phyloP scores from a whole-genome alignment of 2,888 invertebrate genomes.

The Meta bourneti region DNA sequence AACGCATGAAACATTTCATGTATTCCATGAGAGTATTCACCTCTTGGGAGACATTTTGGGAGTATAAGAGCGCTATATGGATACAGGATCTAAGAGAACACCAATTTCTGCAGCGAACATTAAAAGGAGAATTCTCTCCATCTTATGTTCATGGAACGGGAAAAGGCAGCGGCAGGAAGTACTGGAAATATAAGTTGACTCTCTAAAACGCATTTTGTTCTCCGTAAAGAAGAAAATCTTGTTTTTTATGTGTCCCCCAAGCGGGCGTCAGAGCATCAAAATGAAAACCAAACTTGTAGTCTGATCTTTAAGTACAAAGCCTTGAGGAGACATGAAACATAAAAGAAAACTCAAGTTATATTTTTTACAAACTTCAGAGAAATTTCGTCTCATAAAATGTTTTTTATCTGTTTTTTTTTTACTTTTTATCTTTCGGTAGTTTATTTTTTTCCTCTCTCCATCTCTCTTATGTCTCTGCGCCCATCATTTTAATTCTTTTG shows the following conservation, averaged over 20 bases:
- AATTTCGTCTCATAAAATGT: constrained; percentile 35
- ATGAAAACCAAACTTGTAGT: constrained; percentile 59
- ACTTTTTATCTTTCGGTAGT: background rate
- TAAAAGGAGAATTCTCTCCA: constrained; percentile 24
- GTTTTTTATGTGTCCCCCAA: constrained; percentile 47
- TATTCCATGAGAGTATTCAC: background rate
- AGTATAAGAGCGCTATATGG: background rate
- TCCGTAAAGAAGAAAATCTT: constrained; percentile 7
- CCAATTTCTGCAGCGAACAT: constrained; percentile 31
- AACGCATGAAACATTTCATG: constrained; percentile 17
- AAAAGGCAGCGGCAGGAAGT: background rate
- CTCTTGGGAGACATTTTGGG: constrained; percentile 25
- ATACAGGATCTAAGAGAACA: background rate
- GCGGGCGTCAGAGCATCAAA: constrained; percentile 50
- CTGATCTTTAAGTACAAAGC: constrained; percentile 54
- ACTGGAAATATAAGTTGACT: constrained; percentile 48
- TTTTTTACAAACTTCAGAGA: constrained; percentile 41
- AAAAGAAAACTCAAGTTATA: constrained; percentile 38
- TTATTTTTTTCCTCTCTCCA: constrained; percentile 4
- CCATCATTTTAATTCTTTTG: constrained; percentile 39
- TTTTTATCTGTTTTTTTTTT: constrained; percentile 13
- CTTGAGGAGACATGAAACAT: constrained; percentile 51
- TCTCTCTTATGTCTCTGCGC: constrained; percentile 1
- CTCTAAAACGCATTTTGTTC: constrained; percentile 59
- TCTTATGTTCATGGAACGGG: constrained; percentile 5